Evolutionary conservation across 2,888 invertebrate species (phyloP), one percentile per base, ranked within the genome.

Genomic region (Pycnomerus fuliginosus): DNA sequence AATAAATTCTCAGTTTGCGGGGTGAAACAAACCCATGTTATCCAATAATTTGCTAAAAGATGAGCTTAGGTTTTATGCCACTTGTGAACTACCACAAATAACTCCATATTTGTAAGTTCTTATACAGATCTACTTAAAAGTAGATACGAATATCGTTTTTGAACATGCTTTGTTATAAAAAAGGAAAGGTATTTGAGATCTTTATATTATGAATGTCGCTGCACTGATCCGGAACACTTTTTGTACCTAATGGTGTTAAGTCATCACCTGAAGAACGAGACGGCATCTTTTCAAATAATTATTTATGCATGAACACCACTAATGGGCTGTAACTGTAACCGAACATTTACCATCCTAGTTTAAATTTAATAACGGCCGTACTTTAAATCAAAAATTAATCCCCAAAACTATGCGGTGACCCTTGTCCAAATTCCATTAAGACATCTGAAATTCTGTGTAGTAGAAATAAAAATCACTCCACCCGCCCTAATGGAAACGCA

Each of bases 281-380:
- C 38, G 38, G 38, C 38, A 28, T 37, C 28, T 30, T 38, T 38
- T 30, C 22, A 38, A 30, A 38, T 38, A 30, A 38, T 38, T 38
- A 38, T 30, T 38, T 30, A 38, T 38, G 38, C 38, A 38, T 38
- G 38, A 30, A 31, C 23, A 30, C 7, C 11, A 38, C 20, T 17
- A 36, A 37, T 28, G 36, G 28, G 16, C 10, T 37, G 28, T 28
- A 37, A 37, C 36, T n/a, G n/a, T n/a, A n/a, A n/a, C n/a, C n/a
- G n/a, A n/a, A n/a, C n/a, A n/a, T n/a, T n/a, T n/a, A n/a, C n/a
- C n/a, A n/a, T n/a, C n/a, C n/a, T n/a, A n/a, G n/a, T n/a, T n/a
- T n/a, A n/a, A n/a, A n/a, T n/a, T n/a, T n/a, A n/a, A n/a, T n/a
- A n/a, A n/a, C n/a, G n/a, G n/a, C n/a, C n/a, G n/a, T n/a, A n/a